These are phyloP conservation scores for Ctenodactylus gundi DNA, from an alignment of 2,113 vertebrate species.

Conservation along the genomic window DNA sequence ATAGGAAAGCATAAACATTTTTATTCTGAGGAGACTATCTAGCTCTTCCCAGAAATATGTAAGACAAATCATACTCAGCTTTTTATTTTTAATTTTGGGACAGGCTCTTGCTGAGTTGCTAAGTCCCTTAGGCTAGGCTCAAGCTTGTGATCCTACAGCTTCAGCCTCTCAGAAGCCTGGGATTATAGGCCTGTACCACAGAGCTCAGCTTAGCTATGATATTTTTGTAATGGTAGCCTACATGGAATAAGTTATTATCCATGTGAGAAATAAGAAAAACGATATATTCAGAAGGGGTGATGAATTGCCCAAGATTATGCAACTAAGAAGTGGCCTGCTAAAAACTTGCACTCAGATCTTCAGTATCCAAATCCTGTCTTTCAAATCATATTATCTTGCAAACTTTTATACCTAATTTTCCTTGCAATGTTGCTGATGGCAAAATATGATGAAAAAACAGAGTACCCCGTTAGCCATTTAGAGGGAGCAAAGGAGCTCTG, in stretches of 20 bases:
- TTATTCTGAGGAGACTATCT: not conserved
- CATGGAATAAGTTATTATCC: not conserved
- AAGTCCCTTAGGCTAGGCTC: too few relatives aligned
- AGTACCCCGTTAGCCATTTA: slow-evolving; percentile 1
- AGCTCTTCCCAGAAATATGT: not conserved
- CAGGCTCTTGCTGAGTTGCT: too few relatives aligned
- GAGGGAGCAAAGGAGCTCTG: not conserved
- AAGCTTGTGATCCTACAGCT: too few relatives aligned
- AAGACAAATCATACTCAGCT: not conserved
- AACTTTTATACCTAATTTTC: not conserved
- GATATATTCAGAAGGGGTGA: slow-evolving; percentile 2
- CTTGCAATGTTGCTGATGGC: not conserved
- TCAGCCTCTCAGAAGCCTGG: too few relatives aligned
- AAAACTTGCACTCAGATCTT: not conserved
- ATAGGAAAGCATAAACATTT: not conserved
- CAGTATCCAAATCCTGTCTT: not conserved
- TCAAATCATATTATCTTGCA: not conserved
- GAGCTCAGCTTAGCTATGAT: not conserved
- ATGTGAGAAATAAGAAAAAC: slow-evolving; percentile 19
- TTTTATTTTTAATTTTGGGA: too few relatives aligned
- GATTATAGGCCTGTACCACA: too few relatives aligned
- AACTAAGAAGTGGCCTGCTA: not conserved
- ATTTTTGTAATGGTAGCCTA: not conserved
- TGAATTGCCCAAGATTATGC: not conserved
- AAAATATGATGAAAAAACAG: not conserved